Percentiles rank a stretch among this genome's conserved stretches.
Conservation (phyloP, 2,797 vertebrate species). For the Oreochromis grahami region DNA sequence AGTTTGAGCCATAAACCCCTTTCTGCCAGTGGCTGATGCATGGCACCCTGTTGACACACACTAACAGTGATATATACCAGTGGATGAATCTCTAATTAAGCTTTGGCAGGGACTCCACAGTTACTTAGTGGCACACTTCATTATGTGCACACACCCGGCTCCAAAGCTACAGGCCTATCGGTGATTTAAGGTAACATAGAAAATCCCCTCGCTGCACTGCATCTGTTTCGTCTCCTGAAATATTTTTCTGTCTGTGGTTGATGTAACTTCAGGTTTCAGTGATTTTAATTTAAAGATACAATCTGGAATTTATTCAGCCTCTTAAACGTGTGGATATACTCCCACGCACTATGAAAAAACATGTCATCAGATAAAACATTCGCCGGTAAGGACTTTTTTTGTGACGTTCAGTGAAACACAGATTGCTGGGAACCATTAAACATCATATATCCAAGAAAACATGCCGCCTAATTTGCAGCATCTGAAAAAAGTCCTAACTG, state of each 20-base stretch:
- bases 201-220: constrained; percentile 37
- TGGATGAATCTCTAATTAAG: constrained; percentile 94
- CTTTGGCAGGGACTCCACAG: constrained; percentile 84
- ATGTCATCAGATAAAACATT: neutral
- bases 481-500: neutral
- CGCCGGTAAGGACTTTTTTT: neutral
- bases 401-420: neutral
- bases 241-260: constrained; percentile 21
- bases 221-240: constrained; percentile 44
- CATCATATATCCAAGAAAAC: constrained; percentile 7
- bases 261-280: constrained; percentile 11
- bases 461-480: constrained; percentile 22
- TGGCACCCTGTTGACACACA: constrained; percentile 86
- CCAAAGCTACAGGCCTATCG: constrained; percentile 64
- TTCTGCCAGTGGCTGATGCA: constrained; percentile 81
- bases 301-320: constrained; percentile 2
- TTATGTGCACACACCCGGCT: constrained; percentile 78
- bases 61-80: constrained; percentile 90
- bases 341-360: neutral
- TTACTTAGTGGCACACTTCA: constrained; percentile 84
- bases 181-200: constrained; percentile 76
- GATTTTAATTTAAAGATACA: constrained; percentile 21
- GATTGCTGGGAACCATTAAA: neutral
- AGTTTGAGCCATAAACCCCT: constrained; percentile 83
- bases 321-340: neutral